Base-by-base conservation (phyloP, 2,888 invertebrate genomes). In the Chorisops tibialis region DNA sequence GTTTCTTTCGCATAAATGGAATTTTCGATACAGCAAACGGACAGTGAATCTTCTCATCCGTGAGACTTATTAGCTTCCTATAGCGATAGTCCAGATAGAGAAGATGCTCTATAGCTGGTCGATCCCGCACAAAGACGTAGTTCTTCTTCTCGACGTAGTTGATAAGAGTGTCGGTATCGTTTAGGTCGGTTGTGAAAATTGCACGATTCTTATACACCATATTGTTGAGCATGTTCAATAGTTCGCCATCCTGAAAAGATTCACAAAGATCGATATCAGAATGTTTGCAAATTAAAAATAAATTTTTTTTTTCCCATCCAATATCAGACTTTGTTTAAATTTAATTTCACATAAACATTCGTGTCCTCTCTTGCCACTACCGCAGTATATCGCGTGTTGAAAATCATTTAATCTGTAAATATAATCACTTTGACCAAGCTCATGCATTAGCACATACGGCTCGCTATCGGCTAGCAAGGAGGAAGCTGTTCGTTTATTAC, bases 1-100 rank as follows among this genome's bases (percentile, higher is more conserved):
- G 82, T 19, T 83, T 81, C 66, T 83, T 82, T 39, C 80, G 82
- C 70, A 88, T 81, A 66, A 91, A 86, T 0, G 85, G 77, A 48
- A 85, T 82, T 16, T 86, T 86, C 6, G 89, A 88, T 56, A 89
- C 82, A 0, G 92, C 92, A 71, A 86, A 91, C 0, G 87, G 87
- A 71, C 93, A 93, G 56, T 89, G 81, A 0, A 85, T 76, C 11
- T 80, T 79, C 71, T 91, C 89, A 1, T 80, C 79, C 0, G 82
- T 72, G 0, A 79, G 80, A 66, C 81, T 78, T 24, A 80, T 69
- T 0, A 85, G 81, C 71, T 87, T 88, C 14, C 79, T 73, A 52
- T 76, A 79, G 62, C 83, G 76, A 70, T 91, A 92, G 70, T 91
- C 88, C 1, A 79, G 74, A 68, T 87, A 88, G 78, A 92, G 84